A percentile compares a stretch with the other conserved stretches of the same genome.
phyloP scores from a whole-genome alignment of 2,113 vertebrate species.

The Hypocryptadius cinnamomeus region DNA sequence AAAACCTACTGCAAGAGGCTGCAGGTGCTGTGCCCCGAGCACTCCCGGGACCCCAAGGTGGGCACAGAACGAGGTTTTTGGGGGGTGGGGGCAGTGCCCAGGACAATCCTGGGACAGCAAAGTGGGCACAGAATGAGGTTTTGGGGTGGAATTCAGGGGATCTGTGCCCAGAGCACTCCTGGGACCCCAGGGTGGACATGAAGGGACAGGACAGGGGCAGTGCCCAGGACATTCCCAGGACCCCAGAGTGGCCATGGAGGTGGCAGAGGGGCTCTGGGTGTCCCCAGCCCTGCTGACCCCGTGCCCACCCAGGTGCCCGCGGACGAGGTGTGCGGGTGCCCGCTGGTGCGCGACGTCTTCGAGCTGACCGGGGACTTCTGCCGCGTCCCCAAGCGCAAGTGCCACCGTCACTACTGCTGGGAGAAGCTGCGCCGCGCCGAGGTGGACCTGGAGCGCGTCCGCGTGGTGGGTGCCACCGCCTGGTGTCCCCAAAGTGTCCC shows the following conservation, averaged over 20 bases:
- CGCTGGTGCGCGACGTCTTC: neutral
- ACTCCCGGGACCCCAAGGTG: neutral
- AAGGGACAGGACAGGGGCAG: neutral
- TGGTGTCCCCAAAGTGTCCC: neutral
- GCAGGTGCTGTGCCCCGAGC: neutral
- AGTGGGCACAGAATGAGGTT: neutral
- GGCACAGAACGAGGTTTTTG: neutral
- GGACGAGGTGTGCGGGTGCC: neutral
- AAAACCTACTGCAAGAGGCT: neutral
- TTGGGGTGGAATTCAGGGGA: too few species aligned
- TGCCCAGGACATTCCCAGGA: neutral
- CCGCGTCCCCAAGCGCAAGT: neutral
- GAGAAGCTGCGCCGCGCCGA: neutral
- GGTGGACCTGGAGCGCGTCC: slow-evolving; percentile 4
- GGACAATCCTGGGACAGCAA: too few species aligned
- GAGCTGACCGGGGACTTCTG: neutral
- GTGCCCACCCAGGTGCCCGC: neutral
- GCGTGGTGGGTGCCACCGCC: neutral
- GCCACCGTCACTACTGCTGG: neutral
- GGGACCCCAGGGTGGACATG: neutral
- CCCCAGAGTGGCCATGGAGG: neutral
- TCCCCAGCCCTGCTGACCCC: neutral
- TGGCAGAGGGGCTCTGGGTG: too few species aligned
- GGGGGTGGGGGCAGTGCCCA: too few species aligned
- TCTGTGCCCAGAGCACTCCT: too few species aligned